Base-by-base conservation (phyloP, 2,797 vertebrate species). In the Buceros bicornis region DNA sequence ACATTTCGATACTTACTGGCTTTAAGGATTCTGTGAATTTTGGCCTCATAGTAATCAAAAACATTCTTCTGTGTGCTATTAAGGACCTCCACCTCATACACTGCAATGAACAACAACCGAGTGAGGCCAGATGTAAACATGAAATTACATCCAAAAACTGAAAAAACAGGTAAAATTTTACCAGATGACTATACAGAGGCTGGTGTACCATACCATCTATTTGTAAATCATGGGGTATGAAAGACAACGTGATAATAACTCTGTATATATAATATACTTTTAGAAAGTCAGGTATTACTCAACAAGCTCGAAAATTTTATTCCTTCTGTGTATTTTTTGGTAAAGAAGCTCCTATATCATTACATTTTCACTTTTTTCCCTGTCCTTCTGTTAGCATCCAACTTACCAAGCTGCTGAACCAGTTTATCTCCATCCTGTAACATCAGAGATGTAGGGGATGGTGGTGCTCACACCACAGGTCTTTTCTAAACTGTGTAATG, bases 21-120 rank as follows among this genome's bases (percentile, higher is more conserved):
- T 91, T 97, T 97, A 73, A 98, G 88, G 45, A 98, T 92, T 81
- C 72, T 93, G 42, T 93, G 92, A 66, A 98, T 91, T 76, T 92
- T 72, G 15, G 72, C 74, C 10, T 94, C 91, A 57, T 97, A 96
- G 62, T 97, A 96, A 65, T 74, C 88, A 93, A 98, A 98, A 53
- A 97, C 96, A 29, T 96, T 97, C 47, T 98, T 97, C 24, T 93
- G 77, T 53, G 92, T 97, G 21, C 42, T 90, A 13, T 71, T 95
- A 66, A 97, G 78, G 37, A 98, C 12, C 87, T 96, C 95, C 42
- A 97, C 89, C 5, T 95, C 74, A 0, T 98, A 98, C 7, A 40
- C 98, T 98, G 89, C 65, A 95, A 95, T 42, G 84, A 60, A 90
- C 8, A 94, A 70, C 16, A 88, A 20, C 22, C 47, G 28, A 65